Evolutionary conservation across 2,113 vertebrate species (phyloP).

Genomic region (Podilymbus podiceps): DNA sequence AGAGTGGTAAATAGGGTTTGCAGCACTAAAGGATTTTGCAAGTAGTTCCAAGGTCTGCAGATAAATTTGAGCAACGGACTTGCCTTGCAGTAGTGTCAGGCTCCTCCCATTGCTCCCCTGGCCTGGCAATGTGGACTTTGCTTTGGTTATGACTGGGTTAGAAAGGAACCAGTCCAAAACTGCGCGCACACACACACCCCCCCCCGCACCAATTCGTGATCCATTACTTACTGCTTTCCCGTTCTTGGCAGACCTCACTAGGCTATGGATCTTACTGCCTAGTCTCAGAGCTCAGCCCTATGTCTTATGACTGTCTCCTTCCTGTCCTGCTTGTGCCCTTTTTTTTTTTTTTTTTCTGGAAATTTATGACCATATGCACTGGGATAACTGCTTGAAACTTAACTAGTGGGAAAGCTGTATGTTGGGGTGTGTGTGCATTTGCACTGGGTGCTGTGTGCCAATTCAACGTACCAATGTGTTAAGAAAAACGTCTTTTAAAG

Average conservation of each 20-base stretch:
- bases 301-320: not conserved
- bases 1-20: not conserved
- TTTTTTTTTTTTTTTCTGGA: too few relatives aligned
- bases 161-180: not conserved
- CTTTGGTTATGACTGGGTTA: not conserved
- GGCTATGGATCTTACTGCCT: not conserved
- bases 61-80: not conserved
- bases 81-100: not conserved
- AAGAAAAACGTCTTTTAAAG: constrained; percentile 3
- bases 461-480: not conserved
- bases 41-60: not conserved
- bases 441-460: not conserved
- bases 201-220: not conserved
- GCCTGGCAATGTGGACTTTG: not conserved
- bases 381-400: not conserved
- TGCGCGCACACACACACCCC: not conserved
- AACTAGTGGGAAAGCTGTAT: not conserved
- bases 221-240: not conserved
- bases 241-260: not conserved
- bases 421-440: not conserved
- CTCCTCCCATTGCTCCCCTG: not conserved
- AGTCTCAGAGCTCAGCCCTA: not conserved
- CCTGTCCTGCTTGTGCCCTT: not conserved
- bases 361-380: not conserved
- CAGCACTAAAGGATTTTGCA: not conserved